Evolutionary conservation across 1,140 invertebrate species (phyloP).

Genomic region (Coenobita brevimanus): DNA sequence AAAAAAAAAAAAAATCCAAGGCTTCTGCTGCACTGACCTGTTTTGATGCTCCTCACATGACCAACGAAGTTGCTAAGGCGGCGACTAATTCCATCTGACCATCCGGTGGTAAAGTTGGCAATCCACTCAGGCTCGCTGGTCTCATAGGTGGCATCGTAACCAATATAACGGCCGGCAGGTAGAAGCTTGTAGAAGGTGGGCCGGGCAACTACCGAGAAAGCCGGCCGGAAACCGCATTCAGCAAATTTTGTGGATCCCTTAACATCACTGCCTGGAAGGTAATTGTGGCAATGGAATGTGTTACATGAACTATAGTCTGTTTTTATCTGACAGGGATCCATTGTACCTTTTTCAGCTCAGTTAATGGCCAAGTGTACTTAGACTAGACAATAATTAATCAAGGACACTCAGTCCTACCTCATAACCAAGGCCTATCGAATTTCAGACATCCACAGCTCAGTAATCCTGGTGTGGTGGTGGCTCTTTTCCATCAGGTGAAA

Average conservation of each 20-base stretch:
- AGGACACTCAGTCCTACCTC: too few relatives aligned
- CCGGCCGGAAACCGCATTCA: conserved; percentile 52
- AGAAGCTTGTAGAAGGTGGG: conserved; percentile 63
- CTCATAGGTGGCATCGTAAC: conserved; percentile 59
- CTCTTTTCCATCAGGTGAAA: too few relatives aligned
- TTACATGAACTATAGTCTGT: too few relatives aligned
- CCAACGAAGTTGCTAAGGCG: conserved; percentile 51
- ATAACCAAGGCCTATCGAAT: too few relatives aligned
- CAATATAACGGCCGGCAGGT: conserved; percentile 36
- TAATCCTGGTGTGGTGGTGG: too few relatives aligned
- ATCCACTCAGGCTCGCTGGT: conserved; percentile 57
- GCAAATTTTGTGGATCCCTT: conserved; percentile 39
- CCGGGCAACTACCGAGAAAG: conserved; percentile 48
- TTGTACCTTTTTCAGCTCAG: too few relatives aligned
- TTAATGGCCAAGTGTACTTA: too few relatives aligned
- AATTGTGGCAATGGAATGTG: too few relatives aligned
- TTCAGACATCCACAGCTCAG: too few relatives aligned
- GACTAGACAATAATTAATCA: too few relatives aligned
- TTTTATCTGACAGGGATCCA: too few relatives aligned
- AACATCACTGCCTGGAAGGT: conserved; percentile 41
- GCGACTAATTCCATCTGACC: conserved; percentile 62
- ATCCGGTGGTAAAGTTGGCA: conserved; percentile 63
- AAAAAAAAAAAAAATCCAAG: neutral
- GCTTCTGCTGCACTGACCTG: conserved; percentile 40
- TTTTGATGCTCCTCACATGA: conserved; percentile 45